These are phyloP conservation scores for Sphinx pinastri DNA, from an alignment of 2,888 invertebrate genomes.

Conservation along the genomic window DNA sequence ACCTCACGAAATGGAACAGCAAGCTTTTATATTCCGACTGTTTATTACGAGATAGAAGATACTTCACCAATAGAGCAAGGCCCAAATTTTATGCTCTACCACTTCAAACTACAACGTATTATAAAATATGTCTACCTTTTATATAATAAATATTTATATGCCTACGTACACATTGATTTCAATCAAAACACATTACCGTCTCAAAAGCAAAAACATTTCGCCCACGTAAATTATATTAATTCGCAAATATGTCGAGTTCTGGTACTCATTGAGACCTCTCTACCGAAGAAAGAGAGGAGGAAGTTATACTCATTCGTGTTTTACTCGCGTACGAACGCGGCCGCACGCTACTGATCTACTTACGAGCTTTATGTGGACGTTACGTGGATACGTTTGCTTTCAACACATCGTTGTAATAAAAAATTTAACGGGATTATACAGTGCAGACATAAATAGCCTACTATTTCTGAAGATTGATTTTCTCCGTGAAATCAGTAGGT, in stretches of 20 bases:
- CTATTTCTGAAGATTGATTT: constrained; percentile 11
- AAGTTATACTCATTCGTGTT: constrained; percentile 40
- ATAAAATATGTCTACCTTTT: too few relatives aligned
- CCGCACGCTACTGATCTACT: constrained; percentile 28
- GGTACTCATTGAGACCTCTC: constrained; percentile 21
- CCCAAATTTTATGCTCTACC: too few relatives aligned
- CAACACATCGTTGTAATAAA: constrained; percentile 17
- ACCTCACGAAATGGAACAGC: too few relatives aligned
- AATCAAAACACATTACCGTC: neutral
- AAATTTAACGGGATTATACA: constrained; percentile 14
- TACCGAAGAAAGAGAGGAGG: constrained; percentile 36
- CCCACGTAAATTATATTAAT: constrained; percentile 6
- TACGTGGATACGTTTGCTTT: neutral
- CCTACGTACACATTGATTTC: neutral
- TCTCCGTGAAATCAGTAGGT: constrained; percentile 8
- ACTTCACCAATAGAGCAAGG: too few relatives aligned
- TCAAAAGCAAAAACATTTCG: neutral
- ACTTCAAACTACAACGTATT: too few relatives aligned
- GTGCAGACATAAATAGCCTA: constrained; percentile 13
- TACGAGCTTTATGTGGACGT: constrained; percentile 18
- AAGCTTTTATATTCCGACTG: too few relatives aligned
- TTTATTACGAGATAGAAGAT: too few relatives aligned
- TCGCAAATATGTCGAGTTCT: neutral
- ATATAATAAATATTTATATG: too few relatives aligned
- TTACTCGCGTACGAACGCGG: constrained; percentile 37